Conservation (phyloP, 2,888 invertebrate genomes). For the Melinaea marsaeus region DNA sequence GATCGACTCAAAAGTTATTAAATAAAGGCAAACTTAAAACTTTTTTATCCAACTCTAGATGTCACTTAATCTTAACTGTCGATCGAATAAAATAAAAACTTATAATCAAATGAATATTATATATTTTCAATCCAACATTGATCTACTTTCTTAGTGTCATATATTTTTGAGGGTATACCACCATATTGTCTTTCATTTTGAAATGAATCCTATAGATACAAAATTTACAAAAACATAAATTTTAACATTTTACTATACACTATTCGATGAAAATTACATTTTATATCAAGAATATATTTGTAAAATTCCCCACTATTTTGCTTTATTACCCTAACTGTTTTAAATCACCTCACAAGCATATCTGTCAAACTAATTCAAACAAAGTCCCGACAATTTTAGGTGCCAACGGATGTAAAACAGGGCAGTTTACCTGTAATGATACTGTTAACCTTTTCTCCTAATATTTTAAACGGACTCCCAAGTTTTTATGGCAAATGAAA, state of each 20-base stretch:
- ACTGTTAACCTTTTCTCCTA: slow-evolving; percentile 64
- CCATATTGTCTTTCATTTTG: too few relatives aligned
- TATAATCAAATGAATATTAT: too few relatives aligned
- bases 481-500: slow-evolving; percentile 70
- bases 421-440: slow-evolving; percentile 71
- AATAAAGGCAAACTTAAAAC: not conserved
- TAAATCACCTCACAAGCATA: not conserved
- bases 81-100: too few relatives aligned
- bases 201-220: slow-evolving; percentile 16
- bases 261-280: not conserved
- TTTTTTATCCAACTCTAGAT: not conserved
- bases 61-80: not conserved
- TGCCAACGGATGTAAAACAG: slow-evolving; percentile 64
- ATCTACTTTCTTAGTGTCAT: slow-evolving; percentile 17
- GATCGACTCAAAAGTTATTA: not conserved
- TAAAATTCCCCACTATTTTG: not conserved
- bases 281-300: not conserved
- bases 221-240: slow-evolving; percentile 4
- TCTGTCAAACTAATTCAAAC: not conserved
- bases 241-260: not conserved
- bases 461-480: slow-evolving; percentile 48
- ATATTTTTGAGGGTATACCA: too few relatives aligned
- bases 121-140: not conserved
- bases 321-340: not conserved
- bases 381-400: slow-evolving; percentile 48